Evolutionary conservation across 2,797 vertebrate genomes (phyloP).

Genomic region (Mormyrops attenuatus): DNA sequence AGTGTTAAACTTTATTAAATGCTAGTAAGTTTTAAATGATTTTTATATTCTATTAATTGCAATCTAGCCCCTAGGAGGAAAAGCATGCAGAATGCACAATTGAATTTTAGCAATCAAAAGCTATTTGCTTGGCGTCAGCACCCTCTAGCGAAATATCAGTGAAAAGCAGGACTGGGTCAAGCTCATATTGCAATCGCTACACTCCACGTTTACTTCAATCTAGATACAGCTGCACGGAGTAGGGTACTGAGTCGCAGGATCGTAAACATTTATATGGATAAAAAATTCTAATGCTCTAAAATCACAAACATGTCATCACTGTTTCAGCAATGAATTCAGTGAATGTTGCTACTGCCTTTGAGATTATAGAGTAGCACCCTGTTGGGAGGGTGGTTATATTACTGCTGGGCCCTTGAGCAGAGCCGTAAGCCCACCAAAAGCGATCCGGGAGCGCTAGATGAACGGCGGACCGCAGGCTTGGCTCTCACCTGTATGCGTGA

Average conservation of each 20-base stretch:
- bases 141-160: conserved; percentile 15
- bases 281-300: not conserved
- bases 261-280: not conserved
- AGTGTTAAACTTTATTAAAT: not conserved
- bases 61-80: not conserved
- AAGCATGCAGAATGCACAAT: not conserved
- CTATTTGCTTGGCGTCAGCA: not conserved
- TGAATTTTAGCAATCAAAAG: not conserved
- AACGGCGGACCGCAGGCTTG: not conserved
- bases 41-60: not conserved
- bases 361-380: not conserved
- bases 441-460: not conserved
- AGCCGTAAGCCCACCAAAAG: not conserved
- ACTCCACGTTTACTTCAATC: not conserved
- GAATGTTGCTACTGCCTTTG: not conserved
- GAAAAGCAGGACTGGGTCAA: not conserved
- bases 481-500: not conserved
- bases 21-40: not conserved
- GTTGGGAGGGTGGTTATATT: not conserved
- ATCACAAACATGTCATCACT: not conserved
- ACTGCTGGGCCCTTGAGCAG: not conserved
- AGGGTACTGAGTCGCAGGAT: not conserved
- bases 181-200: not conserved
- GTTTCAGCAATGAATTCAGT: not conserved
- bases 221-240: not conserved